Base-by-base conservation (phyloP, 2,888 invertebrate genomes). In the Sinotaia quadrata region DNA sequence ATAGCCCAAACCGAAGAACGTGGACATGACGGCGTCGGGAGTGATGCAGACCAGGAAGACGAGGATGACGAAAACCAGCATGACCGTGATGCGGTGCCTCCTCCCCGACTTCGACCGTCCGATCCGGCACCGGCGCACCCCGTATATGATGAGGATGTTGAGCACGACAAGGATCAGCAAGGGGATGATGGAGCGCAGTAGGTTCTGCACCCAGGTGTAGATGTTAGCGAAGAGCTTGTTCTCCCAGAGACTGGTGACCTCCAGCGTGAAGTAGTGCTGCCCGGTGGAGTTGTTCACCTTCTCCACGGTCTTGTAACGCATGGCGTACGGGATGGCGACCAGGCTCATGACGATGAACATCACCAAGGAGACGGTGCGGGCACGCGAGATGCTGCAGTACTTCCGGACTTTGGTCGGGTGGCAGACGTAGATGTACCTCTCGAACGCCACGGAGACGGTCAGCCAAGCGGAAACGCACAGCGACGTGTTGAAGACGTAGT, bases 11-110 rank as follows among this genome's bases (percentile, higher is more conserved):
- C 83, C 84, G 57, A 86, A 81, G 65, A 85, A 80, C 24, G 84
- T 83, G 3, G 87, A 87, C 83, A 87, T 81, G 58, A 87, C 80
- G 29, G 86, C 85, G 70, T 87, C 87, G 0, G 87, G 87, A 15
- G 83, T 84, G 49, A 85, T 82, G 71, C 85, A 86, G 27, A 85
- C 72, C 12, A 87, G 74, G 73, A 87, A 87, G 44, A 84, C 81
- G 31, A 87, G 61, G 27, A 87, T 84, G 21, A 87, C 84, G 49
- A 82, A 76, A 44, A 85, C 78, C 27, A 87, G 74, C 85, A 87
- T 86, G n/a, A 84, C 24, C 27, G 67, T 71, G 52, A 71, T 67
- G 58, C 71, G 71, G 51, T 71, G 67, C 7, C 71, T 57, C n/a
- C 80, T 79, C 3, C 80, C 77, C 51, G 81, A 71, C 62, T 81